Evolutionary conservation across 1,140 invertebrate genomes (phyloP).

Genomic region (Calephelis nemesis): DNA sequence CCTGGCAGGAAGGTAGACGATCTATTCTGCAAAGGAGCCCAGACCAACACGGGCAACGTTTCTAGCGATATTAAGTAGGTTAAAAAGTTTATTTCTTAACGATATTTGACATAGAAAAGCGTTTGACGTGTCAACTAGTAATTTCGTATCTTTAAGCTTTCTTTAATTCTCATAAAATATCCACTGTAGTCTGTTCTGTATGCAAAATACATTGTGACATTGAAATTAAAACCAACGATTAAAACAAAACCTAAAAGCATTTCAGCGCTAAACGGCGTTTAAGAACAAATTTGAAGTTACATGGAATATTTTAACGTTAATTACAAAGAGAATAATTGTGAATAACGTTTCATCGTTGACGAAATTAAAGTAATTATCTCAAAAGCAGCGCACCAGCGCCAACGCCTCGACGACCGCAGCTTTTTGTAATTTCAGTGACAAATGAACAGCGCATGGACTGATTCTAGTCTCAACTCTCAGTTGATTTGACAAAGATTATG

Average conservation of each 20-base stretch:
- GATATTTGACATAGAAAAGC: too few relatives aligned
- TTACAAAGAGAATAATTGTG: slow-evolving; percentile 30
- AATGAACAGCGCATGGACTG: slow-evolving; percentile 54
- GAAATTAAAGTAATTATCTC: slow-evolving; percentile 64
- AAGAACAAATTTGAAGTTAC: slow-evolving; percentile 9
- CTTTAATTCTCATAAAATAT: too few relatives aligned
- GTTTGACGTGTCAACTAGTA: too few relatives aligned
- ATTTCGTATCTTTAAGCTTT: too few relatives aligned
- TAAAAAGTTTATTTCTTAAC: too few relatives aligned
- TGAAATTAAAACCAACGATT: too few relatives aligned
- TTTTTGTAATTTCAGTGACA: slow-evolving; percentile 68
- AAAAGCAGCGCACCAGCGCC: slow-evolving; percentile 32
- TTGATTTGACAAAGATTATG: slow-evolving; percentile 10
- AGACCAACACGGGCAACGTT: too few relatives aligned
- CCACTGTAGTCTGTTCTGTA: too few relatives aligned
- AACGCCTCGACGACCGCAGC: slow-evolving; percentile 41
- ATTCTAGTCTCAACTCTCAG: neutral
- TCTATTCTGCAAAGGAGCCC: too few relatives aligned
- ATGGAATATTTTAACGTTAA: slow-evolving; percentile 25
- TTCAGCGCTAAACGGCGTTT: slow-evolving; percentile 16
- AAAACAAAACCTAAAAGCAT: slow-evolving; percentile 3
- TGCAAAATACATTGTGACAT: too few relatives aligned
- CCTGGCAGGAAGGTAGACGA: too few relatives aligned
- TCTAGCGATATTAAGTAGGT: too few relatives aligned
- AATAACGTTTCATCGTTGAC: slow-evolving; percentile 34